Evolutionary conservation across 2,888 invertebrate genomes (phyloP).

Genomic region (Myathropa florea): DNA sequence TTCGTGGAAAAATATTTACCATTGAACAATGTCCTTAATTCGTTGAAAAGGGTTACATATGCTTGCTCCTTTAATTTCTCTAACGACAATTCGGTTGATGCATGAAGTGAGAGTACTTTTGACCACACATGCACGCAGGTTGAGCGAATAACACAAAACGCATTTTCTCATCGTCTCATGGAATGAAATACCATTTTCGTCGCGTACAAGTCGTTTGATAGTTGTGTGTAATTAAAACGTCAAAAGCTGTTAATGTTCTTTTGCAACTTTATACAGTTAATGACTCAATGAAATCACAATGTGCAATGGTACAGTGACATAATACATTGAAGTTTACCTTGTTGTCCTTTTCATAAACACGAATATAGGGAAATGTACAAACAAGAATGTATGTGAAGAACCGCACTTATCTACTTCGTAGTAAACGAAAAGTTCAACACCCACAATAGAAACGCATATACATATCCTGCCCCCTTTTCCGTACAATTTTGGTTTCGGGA

Average conservation of each 20-base stretch:
- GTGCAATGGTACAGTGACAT: neutral
- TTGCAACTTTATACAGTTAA: slow-evolving; percentile 25
- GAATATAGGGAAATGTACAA: neutral
- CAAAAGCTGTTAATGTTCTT: slow-evolving; percentile 29
- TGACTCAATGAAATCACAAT: slow-evolving; percentile 34
- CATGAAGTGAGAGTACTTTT: neutral
- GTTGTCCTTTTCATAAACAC: slow-evolving; percentile 20
- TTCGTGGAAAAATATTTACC: no score
- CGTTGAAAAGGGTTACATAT: neutral
- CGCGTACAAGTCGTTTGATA: slow-evolving; percentile 1
- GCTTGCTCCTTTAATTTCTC: neutral
- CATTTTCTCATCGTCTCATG: slow-evolving; percentile 31
- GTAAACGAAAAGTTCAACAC: neutral
- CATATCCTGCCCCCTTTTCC: neutral
- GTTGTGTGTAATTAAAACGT: slow-evolving; percentile 44
- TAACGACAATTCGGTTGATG: neutral
- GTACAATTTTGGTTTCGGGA: slow-evolving; percentile 2
- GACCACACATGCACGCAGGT: neutral
- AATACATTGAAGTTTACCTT: slow-evolving; percentile 15
- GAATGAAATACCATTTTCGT: slow-evolving; percentile 12
- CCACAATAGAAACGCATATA: neutral
- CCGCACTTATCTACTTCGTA: neutral
- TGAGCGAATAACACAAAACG: neutral
- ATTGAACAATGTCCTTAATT: no score
- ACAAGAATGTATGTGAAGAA: neutral